Percentiles rank a stretch among this genome's conserved stretches.
Evolutionary conservation across 2,113 vertebrate genomes (phyloP).

Genomic region (Aix galericulata): DNA sequence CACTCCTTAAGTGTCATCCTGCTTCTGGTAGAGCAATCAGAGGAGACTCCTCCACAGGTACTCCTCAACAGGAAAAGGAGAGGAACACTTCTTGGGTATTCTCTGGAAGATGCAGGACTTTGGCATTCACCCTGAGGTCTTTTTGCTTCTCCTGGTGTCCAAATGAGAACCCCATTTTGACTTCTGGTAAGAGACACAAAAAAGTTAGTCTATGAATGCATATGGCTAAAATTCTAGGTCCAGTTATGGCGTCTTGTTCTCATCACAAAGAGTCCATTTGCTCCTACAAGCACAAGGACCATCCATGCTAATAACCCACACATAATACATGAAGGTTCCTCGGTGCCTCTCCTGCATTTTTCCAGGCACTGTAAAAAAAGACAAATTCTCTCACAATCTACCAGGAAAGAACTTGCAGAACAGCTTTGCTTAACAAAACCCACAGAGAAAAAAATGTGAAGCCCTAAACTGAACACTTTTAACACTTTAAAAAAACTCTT

Average conservation of each 20-base stretch:
- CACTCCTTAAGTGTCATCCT: not conserved
- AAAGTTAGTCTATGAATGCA: not conserved
- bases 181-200: not conserved
- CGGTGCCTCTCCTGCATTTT: not conserved
- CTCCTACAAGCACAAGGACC: not conserved
- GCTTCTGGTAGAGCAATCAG: not conserved
- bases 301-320: not conserved
- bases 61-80: not conserved
- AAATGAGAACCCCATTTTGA: not conserved
- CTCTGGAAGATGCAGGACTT: not conserved
- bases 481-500: not conserved
- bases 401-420: not conserved
- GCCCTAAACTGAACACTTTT: not conserved
- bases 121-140: not conserved
- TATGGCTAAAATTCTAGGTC: not conserved
- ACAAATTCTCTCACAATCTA: not conserved
- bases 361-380: not conserved
- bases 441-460: not conserved
- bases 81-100: not conserved
- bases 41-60: not conserved
- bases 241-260: not conserved
- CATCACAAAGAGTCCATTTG: not conserved
- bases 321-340: not conserved
- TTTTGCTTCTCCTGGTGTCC: not conserved
- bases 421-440: not conserved